A percentile compares a stretch with the other conserved stretches of the same genome.
These are phyloP conservation scores for Melanogrammus aeglefinus DNA, from an alignment of 2,797 vertebrate genomes.

Conservation along the genomic window DNA sequence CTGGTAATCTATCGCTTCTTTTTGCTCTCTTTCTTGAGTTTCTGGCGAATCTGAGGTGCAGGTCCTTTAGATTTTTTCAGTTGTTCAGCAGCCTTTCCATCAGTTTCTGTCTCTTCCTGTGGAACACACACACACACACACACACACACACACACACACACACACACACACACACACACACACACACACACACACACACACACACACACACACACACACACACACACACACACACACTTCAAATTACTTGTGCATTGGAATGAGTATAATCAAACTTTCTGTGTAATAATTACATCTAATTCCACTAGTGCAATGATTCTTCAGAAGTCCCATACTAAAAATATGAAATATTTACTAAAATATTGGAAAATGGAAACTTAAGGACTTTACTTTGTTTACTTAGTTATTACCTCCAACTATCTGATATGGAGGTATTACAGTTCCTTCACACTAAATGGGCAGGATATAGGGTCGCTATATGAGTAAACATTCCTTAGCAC, in stretches of 20 bases:
- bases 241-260: neutral
- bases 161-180: no score
- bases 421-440: neutral
- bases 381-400: neutral
- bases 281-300: neutral
- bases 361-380: neutral
- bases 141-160: no score
- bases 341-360: neutral
- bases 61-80: constrained; percentile 72
- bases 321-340: neutral
- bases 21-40: constrained; percentile 80
- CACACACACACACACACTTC: neutral
- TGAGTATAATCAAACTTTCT: neutral
- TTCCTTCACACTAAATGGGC: neutral
- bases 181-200: neutral
- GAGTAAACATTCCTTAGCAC: neutral
- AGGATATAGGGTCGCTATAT: neutral
- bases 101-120: constrained; percentile 69
- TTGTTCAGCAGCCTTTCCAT: constrained; percentile 64
- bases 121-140: constrained; percentile 5
- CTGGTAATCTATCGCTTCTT: constrained; percentile 71
- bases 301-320: neutral
- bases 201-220: neutral
- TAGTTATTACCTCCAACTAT: neutral
- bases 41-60: constrained; percentile 69